Conservation (phyloP, 2,888 invertebrate genomes). For the Macaria liturata region DNA sequence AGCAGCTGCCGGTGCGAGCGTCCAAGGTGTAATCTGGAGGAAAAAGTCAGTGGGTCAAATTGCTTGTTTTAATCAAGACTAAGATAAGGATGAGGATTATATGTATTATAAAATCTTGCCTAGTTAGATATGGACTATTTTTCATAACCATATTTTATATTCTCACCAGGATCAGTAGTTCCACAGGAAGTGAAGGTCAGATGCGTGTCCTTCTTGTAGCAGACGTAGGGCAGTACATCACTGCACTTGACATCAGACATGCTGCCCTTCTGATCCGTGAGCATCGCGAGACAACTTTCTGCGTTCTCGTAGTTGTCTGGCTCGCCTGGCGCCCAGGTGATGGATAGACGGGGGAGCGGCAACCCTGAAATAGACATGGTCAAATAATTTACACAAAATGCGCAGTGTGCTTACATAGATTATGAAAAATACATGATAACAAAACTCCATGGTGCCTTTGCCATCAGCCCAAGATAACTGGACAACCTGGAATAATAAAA, state of each 20-base stretch:
- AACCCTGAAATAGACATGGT: slow-evolving; percentile 8
- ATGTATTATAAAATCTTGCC: too few relatives aligned
- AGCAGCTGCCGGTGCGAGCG: slow-evolving; percentile 38
- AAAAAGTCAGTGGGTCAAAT: not conserved
- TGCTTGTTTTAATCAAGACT: too few relatives aligned
- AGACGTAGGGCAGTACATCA: slow-evolving; percentile 31
- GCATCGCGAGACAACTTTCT: slow-evolving; percentile 27
- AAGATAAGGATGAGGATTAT: too few relatives aligned
- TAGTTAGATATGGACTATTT: too few relatives aligned
- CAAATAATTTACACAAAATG: too few relatives aligned
- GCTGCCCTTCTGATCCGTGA: slow-evolving; percentile 16
- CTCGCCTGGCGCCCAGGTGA: slow-evolving; percentile 21
- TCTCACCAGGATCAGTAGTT: slow-evolving; percentile 30
- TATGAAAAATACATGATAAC: too few relatives aligned
- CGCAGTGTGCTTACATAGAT: too few relatives aligned
- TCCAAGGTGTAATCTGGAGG: slow-evolving; percentile 49
- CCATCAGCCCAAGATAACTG: too few relatives aligned
- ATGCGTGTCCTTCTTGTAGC: slow-evolving; percentile 23
- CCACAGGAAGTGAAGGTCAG: slow-evolving; percentile 27
- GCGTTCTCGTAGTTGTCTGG: slow-evolving; percentile 24
- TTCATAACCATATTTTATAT: too few relatives aligned
- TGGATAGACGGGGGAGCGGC: slow-evolving; percentile 17
- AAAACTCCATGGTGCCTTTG: too few relatives aligned
- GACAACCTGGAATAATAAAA: too few relatives aligned
- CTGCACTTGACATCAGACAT: slow-evolving; percentile 28